A percentile compares a stretch with the other conserved stretches of the same genome.
phyloP scores from a whole-genome alignment of 2,113 vertebrate species.

The Pelecanoides urinatrix region DNA sequence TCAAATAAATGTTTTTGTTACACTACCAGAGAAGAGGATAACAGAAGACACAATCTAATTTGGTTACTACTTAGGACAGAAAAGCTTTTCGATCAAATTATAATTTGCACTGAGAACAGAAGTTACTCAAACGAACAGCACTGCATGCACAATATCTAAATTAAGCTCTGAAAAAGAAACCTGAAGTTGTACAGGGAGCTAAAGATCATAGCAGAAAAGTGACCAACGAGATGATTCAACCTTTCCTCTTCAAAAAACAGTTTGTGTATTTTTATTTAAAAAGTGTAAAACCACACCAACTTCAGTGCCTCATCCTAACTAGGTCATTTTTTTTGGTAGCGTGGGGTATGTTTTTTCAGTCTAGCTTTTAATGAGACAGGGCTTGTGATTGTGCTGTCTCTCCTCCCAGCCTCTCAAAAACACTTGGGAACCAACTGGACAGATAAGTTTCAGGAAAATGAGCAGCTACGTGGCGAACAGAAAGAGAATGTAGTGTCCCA shows the following conservation, averaged over 20 bases:
- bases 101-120: not conserved
- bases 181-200: not conserved
- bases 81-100: not conserved
- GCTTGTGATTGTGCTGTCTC: not conserved
- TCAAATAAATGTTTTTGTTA: not conserved
- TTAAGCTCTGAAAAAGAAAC: not conserved
- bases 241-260: not conserved
- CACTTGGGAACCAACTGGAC: not conserved
- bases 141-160: constrained; percentile 9
- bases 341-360: not conserved
- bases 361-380: not conserved
- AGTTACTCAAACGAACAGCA: not conserved
- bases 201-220: not conserved
- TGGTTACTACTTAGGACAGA: not conserved
- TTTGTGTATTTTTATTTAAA: not conserved
- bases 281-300: not conserved
- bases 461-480: not conserved
- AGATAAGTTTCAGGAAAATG: not conserved
- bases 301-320: not conserved
- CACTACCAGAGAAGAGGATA: not conserved
- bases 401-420: not conserved
- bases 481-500: not conserved
- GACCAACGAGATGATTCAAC: not conserved
- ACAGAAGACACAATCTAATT: not conserved
- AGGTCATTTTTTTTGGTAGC: not conserved